Base-by-base conservation (phyloP, 2,888 invertebrate species). In the Epistrophella euchroma region DNA sequence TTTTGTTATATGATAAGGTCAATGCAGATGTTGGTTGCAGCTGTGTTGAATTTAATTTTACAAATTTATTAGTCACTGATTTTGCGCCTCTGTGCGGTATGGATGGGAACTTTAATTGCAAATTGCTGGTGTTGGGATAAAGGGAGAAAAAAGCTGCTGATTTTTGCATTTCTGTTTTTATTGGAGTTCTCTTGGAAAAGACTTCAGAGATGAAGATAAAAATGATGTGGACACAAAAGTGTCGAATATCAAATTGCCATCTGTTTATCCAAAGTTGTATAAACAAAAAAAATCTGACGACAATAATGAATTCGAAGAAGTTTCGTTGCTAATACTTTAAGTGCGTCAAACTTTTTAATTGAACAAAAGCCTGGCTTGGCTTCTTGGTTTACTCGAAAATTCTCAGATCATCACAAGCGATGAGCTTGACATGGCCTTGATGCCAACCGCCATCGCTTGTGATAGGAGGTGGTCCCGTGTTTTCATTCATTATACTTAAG, bases 1-100 rank as follows among this genome's bases (percentile, higher is more conserved):
- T 75, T 75, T 74, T 50, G 74, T 74, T 68, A 68, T 47, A 68
- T 56, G 68, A 76, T 76, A 73, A 79, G 32, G 64, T 60, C 56
- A 66, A 66, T 60, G 80, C 60, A 80, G 75, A 75, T 70, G 68
- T 75, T 80, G 62, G 58, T 68, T 79, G 73, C 80, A 80, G 75
- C 80, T 80, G 75, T 55, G 68, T 64, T 32, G 32, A 45, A 64
- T 64, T 64, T 28, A 22, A 60, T 25, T 40, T 32, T 32, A 56
- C 17, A 56, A 56, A 55, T 13, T 25, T 13, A 43, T 64, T 64
- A 47, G 17, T 32, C 64, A 64, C 28, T 45, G 52, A n/a, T 52
- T 52, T 52, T 22, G 15, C 6, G 25, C 3, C 25, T 52, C 1
- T 17, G 25, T 28, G 25, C 28, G 28, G 17, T 9, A 19, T 15